A percentile compares a stretch with the other conserved stretches of the same genome.
These are phyloP conservation scores for Porites australiensis DNA, from an alignment of 64 coral and sea anemone species.

Conservation along the genomic window DNA sequence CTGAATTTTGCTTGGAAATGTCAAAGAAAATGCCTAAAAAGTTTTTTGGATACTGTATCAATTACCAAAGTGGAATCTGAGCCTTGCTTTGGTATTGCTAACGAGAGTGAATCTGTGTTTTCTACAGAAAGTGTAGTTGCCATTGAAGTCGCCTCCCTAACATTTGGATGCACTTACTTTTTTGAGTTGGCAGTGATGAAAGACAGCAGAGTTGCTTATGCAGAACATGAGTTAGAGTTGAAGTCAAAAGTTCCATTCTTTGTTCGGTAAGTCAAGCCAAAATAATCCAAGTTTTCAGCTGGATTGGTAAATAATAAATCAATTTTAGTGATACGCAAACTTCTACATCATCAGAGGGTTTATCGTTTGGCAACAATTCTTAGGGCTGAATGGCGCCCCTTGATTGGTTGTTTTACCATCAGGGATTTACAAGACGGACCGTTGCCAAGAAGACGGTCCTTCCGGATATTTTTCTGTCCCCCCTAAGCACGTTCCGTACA, in stretches of 20 bases:
- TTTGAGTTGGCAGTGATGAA: conserved; percentile 37
- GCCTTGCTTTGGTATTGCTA: conserved; percentile 46
- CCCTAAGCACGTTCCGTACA: too few species aligned
- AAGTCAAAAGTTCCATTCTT: background rate
- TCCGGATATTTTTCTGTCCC: too few species aligned
- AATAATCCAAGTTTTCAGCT: too few species aligned
- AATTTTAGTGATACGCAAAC: too few species aligned
- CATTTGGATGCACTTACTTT: conserved; percentile 44
- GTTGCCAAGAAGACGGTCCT: too few species aligned
- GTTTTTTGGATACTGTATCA: background rate
- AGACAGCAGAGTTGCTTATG: background rate
- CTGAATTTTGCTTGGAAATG: conserved; percentile 69
- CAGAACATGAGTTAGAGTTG: background rate
- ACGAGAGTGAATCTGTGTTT: background rate
- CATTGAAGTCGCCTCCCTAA: conserved; percentile 28
- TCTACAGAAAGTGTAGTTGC: background rate
- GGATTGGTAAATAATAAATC: too few species aligned
- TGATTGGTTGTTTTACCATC: too few species aligned
- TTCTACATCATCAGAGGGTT: background rate
- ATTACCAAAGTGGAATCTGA: background rate
- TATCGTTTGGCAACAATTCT: too few species aligned
- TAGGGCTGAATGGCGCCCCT: too few species aligned
- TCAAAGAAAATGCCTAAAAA: background rate
- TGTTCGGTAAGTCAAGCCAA: background rate
- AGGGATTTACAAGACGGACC: too few species aligned